phyloP scores from a whole-genome alignment of 2,113 vertebrate species.

The Leucosticte australis region DNA sequence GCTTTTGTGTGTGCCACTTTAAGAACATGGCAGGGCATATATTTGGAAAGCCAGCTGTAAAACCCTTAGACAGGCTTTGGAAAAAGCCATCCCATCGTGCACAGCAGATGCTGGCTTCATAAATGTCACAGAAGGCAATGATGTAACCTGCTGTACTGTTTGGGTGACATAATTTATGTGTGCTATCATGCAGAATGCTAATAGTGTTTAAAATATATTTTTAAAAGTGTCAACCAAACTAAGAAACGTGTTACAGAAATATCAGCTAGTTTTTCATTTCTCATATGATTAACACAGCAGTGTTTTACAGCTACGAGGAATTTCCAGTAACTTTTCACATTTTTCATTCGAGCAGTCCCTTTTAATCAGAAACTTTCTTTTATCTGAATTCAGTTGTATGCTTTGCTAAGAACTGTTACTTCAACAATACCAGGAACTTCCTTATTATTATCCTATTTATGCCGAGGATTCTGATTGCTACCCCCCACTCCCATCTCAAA shows the following conservation, averaged over 20 bases:
- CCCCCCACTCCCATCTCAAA: slow-evolving; percentile 36
- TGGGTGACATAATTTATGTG: slow-evolving; percentile 44
- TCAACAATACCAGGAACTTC: slow-evolving; percentile 43
- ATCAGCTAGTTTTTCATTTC: background rate
- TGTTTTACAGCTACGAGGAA: background rate
- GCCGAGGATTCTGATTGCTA: slow-evolving; percentile 41
- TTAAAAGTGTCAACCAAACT: background rate
- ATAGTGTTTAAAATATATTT: background rate
- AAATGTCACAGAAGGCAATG: slow-evolving; percentile 58
- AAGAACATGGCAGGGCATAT: slow-evolving; percentile 17
- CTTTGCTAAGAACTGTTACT: slow-evolving; percentile 40
- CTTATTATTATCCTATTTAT: slow-evolving; percentile 56
- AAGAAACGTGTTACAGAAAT: background rate
- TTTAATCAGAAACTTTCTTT: slow-evolving; percentile 32
- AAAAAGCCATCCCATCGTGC: slow-evolving; percentile 20
- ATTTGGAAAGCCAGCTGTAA: slow-evolving; percentile 57
- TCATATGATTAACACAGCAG: background rate
- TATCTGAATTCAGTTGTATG: slow-evolving; percentile 23
- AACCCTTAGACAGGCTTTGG: slow-evolving; percentile 20
- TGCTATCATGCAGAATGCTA: slow-evolving; percentile 12
- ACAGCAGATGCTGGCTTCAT: slow-evolving; percentile 60
- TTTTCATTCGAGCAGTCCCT: background rate
- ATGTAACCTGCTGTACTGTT: slow-evolving; percentile 45
- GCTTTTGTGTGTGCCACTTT: background rate
- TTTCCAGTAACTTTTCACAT: background rate